phyloP scores from a whole-genome alignment of 64 coral and sea anemone species.

The Pocillopora verrucosa region DNA sequence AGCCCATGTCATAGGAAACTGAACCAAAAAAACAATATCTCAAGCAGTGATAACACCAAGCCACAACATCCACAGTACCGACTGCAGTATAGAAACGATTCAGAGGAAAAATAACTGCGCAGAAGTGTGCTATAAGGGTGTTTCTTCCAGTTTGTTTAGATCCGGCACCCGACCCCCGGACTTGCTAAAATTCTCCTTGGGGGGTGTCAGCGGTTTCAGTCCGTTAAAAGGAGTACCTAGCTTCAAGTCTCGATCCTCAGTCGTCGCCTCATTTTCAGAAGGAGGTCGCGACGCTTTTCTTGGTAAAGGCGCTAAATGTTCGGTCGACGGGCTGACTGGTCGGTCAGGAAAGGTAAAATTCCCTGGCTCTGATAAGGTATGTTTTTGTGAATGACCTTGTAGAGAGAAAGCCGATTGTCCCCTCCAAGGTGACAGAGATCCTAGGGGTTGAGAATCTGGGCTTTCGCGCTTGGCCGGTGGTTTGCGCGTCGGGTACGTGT shows the following conservation, averaged over 20 bases:
- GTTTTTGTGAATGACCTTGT: constrained; percentile 65
- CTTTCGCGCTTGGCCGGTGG: constrained; percentile 39
- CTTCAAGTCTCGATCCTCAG: constrained; percentile 58
- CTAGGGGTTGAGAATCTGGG: constrained; percentile 53
- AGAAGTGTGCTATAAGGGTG: constrained; percentile 46
- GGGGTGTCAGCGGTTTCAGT: constrained; percentile 53
- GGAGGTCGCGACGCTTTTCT: constrained; percentile 80
- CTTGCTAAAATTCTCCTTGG: constrained; percentile 30
- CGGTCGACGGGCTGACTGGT: constrained; percentile 68
- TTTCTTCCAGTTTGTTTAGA: constrained; percentile 81
- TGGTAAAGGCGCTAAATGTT: constrained; percentile 67
- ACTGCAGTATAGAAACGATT: too few species aligned
- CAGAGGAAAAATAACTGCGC: too few species aligned
- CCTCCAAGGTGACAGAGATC: constrained; percentile 56
- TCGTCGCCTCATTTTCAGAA: constrained; percentile 55
- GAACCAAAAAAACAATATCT: too few species aligned
- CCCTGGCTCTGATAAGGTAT: constrained; percentile 61
- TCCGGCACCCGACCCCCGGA: constrained; percentile 32
- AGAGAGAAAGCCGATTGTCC: constrained; percentile 50
- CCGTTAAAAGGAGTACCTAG: constrained; percentile 8
- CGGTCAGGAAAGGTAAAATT: constrained; percentile 63
- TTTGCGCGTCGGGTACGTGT: constrained; percentile 53
- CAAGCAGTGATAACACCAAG: too few species aligned
- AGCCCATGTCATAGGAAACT: too few species aligned
- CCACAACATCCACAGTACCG: too few species aligned